These are phyloP conservation scores for Eledona agricola DNA, from an alignment of 2,888 invertebrate genomes.

Conservation along the genomic window DNA sequence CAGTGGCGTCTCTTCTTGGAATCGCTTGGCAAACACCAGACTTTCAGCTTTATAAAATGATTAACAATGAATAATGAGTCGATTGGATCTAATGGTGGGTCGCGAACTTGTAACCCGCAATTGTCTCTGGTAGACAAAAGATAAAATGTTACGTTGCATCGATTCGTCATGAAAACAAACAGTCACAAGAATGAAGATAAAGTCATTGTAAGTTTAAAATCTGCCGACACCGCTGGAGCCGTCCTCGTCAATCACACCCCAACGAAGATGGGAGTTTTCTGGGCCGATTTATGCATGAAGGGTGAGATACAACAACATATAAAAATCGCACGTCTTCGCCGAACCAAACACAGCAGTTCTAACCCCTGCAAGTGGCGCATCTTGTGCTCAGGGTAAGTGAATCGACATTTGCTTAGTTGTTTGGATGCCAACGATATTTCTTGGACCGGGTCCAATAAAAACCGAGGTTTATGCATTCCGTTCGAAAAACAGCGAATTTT, in stretches of 20 bases:
- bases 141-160: constrained; percentile 22
- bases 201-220: not conserved
- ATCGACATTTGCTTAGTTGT: constrained; percentile 2
- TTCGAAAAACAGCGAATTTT: constrained; percentile 22
- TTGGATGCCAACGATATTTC: constrained; percentile 8
- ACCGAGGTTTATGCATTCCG: constrained; percentile 9
- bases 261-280: constrained; percentile 2
- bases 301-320: constrained; percentile 14
- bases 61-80: constrained; percentile 13
- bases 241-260: constrained; percentile 15
- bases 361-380: constrained; percentile 12
- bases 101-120: constrained; percentile 31
- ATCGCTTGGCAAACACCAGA: constrained; percentile 1
- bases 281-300: constrained; percentile 7
- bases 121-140: constrained; percentile 25
- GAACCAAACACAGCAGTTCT: constrained; percentile 12
- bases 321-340: constrained; percentile 9
- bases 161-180: constrained; percentile 16
- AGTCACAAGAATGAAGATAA: constrained; percentile 18
- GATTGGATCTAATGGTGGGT: constrained; percentile 28
- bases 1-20: constrained; percentile 30
- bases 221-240: constrained; percentile 15
- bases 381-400: constrained; percentile 17
- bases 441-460: constrained; percentile 1
- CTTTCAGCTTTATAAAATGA: constrained; percentile 26